phyloP scores from a whole-genome alignment of 2,888 invertebrate genomes.

The Troilus luridus region DNA sequence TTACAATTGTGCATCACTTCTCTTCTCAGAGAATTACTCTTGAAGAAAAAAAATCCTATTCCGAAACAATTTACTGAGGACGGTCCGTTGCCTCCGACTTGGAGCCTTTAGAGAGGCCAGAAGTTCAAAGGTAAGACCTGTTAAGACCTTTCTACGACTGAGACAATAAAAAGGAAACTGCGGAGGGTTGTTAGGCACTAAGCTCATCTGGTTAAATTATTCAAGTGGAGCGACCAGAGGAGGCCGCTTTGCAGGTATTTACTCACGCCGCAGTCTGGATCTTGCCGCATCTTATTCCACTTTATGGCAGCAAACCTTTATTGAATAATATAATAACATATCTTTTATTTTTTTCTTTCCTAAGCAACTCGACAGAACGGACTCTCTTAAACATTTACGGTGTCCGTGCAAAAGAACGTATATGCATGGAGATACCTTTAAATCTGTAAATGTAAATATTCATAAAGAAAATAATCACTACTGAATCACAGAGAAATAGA shows the following conservation, averaged over 20 bases:
- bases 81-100: not conserved
- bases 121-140: not conserved
- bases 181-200: not conserved
- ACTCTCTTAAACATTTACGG: not conserved
- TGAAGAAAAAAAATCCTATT: not conserved
- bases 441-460: too few species aligned
- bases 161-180: slow-evolving; percentile 1
- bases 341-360: not conserved
- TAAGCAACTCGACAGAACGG: not conserved
- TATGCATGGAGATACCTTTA: too few species aligned
- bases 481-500: too few species aligned
- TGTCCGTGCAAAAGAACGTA: too few species aligned
- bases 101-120: not conserved
- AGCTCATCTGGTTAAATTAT: slow-evolving; percentile 8
- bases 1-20: not conserved
- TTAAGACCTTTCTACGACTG: not conserved
- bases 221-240: not conserved
- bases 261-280: not conserved
- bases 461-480: too few species aligned
- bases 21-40: not conserved
- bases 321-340: not conserved
- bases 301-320: not conserved
- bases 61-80: not conserved
- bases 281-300: not conserved
- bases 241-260: slow-evolving; percentile 9